Conservation (phyloP, 1,140 invertebrate genomes). For the Rhopalosiphum padi region DNA sequence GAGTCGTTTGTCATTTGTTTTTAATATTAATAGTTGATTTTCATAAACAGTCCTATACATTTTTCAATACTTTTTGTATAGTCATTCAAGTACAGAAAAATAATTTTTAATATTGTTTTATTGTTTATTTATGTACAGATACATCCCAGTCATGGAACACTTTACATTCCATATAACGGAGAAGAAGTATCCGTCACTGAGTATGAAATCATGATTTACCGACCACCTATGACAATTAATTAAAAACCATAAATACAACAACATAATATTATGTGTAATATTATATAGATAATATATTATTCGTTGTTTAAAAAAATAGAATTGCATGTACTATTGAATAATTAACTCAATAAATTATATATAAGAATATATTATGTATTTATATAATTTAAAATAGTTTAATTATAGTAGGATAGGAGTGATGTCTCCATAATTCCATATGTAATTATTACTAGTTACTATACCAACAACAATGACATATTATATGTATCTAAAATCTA, state of each 20-base stretch:
- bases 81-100: background rate
- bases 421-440: too few relatives aligned
- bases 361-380: background rate
- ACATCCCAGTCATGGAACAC: conserved; percentile 73
- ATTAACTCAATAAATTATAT: background rate
- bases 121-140: conserved; percentile 66
- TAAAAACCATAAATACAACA: background rate
- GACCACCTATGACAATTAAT: background rate
- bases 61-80: background rate
- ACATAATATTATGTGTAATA: background rate
- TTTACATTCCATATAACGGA: conserved; percentile 78
- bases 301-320: background rate
- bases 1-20: background rate
- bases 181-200: conserved; percentile 75
- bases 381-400: background rate
- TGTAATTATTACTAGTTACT: too few relatives aligned
- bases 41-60: background rate
- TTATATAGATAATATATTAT: background rate
- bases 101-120: background rate
- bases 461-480: too few relatives aligned
- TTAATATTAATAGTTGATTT: background rate
- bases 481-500: background rate
- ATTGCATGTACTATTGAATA: background rate
- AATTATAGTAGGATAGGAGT: background rate
- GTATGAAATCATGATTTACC: conserved; percentile 75